Percentiles rank a stretch among this genome's conserved stretches.
These are phyloP conservation scores for Mesoclemmys tuberculata DNA, from an alignment of 2,113 vertebrate genomes.

Conservation along the genomic window DNA sequence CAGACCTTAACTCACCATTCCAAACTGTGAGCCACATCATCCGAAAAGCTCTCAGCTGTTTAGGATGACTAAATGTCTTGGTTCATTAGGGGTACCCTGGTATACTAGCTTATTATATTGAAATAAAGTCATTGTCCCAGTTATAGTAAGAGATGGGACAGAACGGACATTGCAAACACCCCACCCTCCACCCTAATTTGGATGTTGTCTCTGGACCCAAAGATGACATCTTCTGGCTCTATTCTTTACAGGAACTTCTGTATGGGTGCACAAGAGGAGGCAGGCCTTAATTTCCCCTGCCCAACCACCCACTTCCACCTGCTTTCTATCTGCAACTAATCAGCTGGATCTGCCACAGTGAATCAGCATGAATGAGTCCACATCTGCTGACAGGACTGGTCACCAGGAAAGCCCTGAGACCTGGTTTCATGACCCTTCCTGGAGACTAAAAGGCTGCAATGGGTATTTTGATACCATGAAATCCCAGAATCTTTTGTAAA, in stretches of 20 bases:
- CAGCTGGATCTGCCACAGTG: background rate
- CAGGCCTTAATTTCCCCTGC: background rate
- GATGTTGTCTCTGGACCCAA: background rate
- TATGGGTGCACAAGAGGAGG: background rate
- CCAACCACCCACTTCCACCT: background rate
- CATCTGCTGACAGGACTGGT: background rate
- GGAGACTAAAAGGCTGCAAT: conserved; percentile 44
- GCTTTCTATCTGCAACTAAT: background rate
- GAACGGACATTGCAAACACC: rapidly evolving
- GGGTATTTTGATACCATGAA: conserved; percentile 32
- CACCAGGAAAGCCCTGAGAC: background rate
- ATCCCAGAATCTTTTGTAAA: conserved; percentile 66
- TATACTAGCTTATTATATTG: background rate
- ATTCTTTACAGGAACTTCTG: background rate
- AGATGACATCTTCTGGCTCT: background rate
- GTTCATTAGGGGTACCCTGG: background rate
- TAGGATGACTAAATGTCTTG: background rate
- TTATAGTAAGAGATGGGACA: background rate
- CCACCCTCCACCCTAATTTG: background rate
- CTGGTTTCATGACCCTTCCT: background rate
- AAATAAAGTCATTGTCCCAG: background rate
- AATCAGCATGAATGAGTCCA: background rate
- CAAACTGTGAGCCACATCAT: background rate
- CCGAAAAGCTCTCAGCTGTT: background rate
- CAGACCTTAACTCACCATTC: background rate